Conservation (phyloP, 2,113 vertebrate species). For the Meles meles region DNA sequence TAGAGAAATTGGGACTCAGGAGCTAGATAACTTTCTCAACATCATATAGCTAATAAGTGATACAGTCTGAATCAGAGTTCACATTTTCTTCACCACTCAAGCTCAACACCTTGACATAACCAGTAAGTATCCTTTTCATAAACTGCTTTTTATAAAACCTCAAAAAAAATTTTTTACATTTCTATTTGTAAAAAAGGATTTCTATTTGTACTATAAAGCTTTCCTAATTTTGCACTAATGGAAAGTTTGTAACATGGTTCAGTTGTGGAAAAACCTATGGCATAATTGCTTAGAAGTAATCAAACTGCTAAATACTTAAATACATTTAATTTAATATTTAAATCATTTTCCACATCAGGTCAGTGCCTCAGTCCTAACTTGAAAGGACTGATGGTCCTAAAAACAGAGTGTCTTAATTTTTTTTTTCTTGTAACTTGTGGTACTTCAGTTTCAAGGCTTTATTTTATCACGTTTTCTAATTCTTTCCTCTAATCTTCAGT, state of each 20-base stretch:
- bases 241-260: conserved; percentile 6
- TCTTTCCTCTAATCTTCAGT: conserved; percentile 12
- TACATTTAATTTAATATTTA: not conserved
- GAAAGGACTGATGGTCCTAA: not conserved
- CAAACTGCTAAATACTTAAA: not conserved
- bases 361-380: not conserved
- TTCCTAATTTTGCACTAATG: not conserved
- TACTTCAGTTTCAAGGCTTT: not conserved
- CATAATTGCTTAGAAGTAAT: not conserved
- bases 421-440: not conserved
- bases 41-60: not conserved
- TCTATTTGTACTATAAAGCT: not conserved
- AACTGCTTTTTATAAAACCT: not conserved
- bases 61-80: not conserved
- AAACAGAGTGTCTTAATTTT: not conserved
- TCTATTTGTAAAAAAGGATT: not conserved
- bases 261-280: not conserved
- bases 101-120: not conserved
- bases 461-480: not conserved
- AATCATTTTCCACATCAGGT: not conserved
- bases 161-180: not conserved
- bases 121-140: not conserved
- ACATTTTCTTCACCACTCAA: not conserved
- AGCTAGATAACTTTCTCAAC: not conserved
- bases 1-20: not conserved